Evolutionary conservation across 2,888 invertebrate species (phyloP), one percentile per base, ranked within the genome.

Genomic region (Limnephilus auricula): DNA sequence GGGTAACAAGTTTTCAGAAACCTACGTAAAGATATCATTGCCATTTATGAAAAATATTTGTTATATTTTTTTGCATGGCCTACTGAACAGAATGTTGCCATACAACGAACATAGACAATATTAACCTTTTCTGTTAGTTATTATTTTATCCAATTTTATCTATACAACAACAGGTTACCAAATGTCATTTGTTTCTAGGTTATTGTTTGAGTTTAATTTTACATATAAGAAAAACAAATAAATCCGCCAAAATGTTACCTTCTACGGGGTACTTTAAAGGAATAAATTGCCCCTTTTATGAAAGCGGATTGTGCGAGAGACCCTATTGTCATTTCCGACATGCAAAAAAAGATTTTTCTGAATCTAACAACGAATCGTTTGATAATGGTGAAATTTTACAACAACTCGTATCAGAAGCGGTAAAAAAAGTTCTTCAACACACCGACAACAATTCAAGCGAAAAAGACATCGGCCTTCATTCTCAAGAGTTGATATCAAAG

Each of bases 241-340:
- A 84, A 83, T 78, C n/a, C 37, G 12, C 34, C 31, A 82, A 40
- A 94, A 99, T 99, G 99, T 96, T 99, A 94, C 98, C 99, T 80
- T 98, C 98, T 92, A 98, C 98, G 93, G 99, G 99, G 93, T 97
- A 98, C 94, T 99, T 99, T 94, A 97, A 98, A 95, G 97, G 97
- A 94, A 97, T 98, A 93, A 97, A 96, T 94, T 99, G 99, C 95
- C 99, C 99, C 37, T 99, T 98, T 95, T 98, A 97, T 94, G 97
- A 97, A 94, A 97, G 96, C 94, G 97, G 97, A 92, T 95, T 97
- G 89, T 99, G 99, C 95, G 97, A 97, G 93, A 96, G 99, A 94
- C 98, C 99, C 34, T 98, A 99, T 95, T 99, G 99, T 95, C 99
- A 99, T 95, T 99, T 98, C 95, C 97, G 98, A 94, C 99, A 99